These are phyloP conservation scores for Spisula subtruncata DNA, from an alignment of 2,888 invertebrate species.

Conservation along the genomic window DNA sequence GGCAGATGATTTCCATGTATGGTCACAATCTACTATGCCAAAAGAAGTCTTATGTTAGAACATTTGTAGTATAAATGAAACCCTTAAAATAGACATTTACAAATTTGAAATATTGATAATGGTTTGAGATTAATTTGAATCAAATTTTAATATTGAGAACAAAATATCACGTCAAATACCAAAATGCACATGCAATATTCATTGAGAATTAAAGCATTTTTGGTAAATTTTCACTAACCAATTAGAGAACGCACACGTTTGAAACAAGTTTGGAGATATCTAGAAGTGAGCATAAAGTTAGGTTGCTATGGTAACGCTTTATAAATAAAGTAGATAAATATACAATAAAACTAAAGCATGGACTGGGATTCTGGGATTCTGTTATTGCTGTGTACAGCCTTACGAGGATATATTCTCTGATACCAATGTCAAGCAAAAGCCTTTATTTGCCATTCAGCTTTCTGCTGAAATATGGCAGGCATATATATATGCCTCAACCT, in stretches of 20 bases:
- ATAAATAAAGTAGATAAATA: constrained; percentile 19
- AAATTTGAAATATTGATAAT: not conserved
- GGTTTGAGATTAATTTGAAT: not conserved
- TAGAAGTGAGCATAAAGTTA: constrained; percentile 50
- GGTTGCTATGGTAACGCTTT: constrained; percentile 51
- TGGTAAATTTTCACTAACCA: not conserved
- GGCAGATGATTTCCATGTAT: not conserved
- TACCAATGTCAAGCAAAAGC: no score
- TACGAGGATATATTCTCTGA: no score
- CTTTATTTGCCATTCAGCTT: no score
- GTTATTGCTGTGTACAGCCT: no score
- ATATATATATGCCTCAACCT: no score
- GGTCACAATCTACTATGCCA: not conserved
- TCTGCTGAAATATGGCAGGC: no score
- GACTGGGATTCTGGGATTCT: not conserved
- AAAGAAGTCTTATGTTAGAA: not conserved
- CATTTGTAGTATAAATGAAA: not conserved
- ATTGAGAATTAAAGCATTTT: not conserved
- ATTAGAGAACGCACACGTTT: constrained; percentile 29
- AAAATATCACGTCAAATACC: not conserved
- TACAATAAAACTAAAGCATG: not conserved
- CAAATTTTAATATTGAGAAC: not conserved
- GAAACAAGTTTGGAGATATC: constrained; percentile 60
- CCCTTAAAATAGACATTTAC: not conserved
- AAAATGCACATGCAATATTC: not conserved